Base-by-base conservation (phyloP, 2,797 vertebrate genomes). In the Dendrocincla tyrannina region DNA sequence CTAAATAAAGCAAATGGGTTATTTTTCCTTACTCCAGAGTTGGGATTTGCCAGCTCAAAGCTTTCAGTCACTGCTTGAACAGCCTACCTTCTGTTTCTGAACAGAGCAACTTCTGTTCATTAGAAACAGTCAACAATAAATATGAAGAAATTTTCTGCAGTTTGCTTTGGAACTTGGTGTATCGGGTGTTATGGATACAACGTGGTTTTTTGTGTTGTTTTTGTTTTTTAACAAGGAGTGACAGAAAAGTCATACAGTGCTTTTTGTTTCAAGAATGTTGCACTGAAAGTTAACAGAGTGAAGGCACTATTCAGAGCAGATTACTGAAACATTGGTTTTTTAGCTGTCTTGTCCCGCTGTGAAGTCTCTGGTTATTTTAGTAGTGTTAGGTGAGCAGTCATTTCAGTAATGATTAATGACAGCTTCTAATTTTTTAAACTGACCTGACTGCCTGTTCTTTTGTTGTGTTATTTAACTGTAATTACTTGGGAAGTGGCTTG, bases 41-140 rank as follows among this genome's bases (percentile, higher is more conserved):
- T 93, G 82, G 79, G 76, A 96, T 93, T 97, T 95, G 96, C 86
- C 53, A 96, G 58, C 73, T 95, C 49, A 27, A n/a, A 82, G 68
- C 76, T 96, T 96, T 95, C 64, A 92, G 95, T 88, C n/a, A 22
- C 83, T 93, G 46, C 92, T 56, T 39, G 87, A 98, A 98, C 97
- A 98, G 97, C 91, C 93, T 72, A 88, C 87, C 94, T 96, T 98
- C 95, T 98, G 97, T 98, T 97, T 96, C 55, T 83, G 90, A 98
- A 97, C 98, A 97, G 97, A 97, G 94, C 91, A 95, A 49, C 83
- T 94, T 95, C 95, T 98, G 97, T 98, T 97, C 70, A 30, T 83
- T 94, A 83, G 95, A 97, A 97, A 96, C 95, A 97, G 95, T 94
- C 93, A 94, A 93, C 93, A 97, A 94, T 97, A 97, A 97, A 96